These are phyloP conservation scores for Nasua narica DNA, from an alignment of 2,797 vertebrate species.

Conservation along the genomic window DNA sequence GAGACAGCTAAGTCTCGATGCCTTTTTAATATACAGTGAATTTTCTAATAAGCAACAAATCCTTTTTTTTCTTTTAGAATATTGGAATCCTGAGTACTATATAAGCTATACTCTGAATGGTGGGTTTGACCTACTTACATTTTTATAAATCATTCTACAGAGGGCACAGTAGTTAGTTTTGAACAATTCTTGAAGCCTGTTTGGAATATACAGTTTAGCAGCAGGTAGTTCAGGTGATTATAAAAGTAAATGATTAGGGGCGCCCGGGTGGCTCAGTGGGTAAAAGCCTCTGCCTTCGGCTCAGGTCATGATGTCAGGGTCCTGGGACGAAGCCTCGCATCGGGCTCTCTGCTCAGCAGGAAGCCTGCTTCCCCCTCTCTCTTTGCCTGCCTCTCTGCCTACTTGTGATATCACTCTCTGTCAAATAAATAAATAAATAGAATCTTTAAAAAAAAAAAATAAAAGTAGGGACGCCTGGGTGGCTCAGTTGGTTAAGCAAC, in stretches of 20 bases:
- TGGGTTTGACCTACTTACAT: background rate
- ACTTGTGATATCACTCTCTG: too few species aligned
- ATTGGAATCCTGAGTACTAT: background rate
- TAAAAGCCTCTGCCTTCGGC: too few species aligned
- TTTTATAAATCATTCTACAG: background rate
- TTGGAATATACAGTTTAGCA: conserved; percentile 16
- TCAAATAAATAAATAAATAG: too few species aligned
- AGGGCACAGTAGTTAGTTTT: background rate
- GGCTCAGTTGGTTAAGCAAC: too few species aligned
- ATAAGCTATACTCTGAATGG: background rate
- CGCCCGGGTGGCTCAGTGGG: too few species aligned
- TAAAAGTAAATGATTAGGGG: background rate
- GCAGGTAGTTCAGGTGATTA: background rate
- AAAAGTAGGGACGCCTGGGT: too few species aligned
- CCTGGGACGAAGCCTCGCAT: too few species aligned
- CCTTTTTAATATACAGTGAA: background rate
- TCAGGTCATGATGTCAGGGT: too few species aligned
- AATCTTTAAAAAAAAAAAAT: too few species aligned
- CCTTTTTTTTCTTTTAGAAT: background rate
- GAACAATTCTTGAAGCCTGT: conserved; percentile 27
- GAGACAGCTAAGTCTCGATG: background rate
- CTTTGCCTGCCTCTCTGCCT: too few species aligned
- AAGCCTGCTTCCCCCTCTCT: too few species aligned
- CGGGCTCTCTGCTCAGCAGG: too few species aligned
- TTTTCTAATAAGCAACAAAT: background rate